phyloP scores from a whole-genome alignment of 2,113 vertebrate species.

The Odontophorus gujanensis region DNA sequence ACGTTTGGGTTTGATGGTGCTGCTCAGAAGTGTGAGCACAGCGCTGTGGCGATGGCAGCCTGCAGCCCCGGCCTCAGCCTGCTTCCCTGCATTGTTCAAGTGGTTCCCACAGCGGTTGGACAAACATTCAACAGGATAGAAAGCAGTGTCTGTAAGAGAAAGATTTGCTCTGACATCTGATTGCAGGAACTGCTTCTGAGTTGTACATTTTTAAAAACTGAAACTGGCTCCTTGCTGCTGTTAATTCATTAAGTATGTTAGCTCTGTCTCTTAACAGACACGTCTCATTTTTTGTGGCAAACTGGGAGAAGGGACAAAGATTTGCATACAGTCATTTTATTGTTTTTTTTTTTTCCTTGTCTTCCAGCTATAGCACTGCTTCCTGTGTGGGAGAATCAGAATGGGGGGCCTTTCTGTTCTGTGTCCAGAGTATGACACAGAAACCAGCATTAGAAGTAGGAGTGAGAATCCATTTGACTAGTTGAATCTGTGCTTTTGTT shows the following conservation, averaged over 20 bases:
- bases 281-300: neutral
- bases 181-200: neutral
- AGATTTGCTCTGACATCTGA: conserved; percentile 24
- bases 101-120: neutral
- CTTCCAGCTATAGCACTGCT: neutral
- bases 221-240: neutral
- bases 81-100: conserved; percentile 48
- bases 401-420: neutral
- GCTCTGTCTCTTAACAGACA: neutral
- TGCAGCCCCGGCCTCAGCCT: neutral
- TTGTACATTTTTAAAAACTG: neutral
- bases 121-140: conserved; percentile 30
- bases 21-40: neutral
- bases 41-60: neutral
- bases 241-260: neutral
- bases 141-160: conserved; percentile 12
- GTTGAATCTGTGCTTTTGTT: neutral
- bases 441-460: neutral
- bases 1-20: neutral
- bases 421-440: neutral
- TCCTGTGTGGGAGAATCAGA: neutral
- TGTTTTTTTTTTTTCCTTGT: neutral
- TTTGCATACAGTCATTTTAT: neutral
- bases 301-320: neutral
- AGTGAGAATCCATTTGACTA: neutral